Base-by-base conservation (phyloP, 2,888 invertebrate genomes). In the Tyria jacobaeae region DNA sequence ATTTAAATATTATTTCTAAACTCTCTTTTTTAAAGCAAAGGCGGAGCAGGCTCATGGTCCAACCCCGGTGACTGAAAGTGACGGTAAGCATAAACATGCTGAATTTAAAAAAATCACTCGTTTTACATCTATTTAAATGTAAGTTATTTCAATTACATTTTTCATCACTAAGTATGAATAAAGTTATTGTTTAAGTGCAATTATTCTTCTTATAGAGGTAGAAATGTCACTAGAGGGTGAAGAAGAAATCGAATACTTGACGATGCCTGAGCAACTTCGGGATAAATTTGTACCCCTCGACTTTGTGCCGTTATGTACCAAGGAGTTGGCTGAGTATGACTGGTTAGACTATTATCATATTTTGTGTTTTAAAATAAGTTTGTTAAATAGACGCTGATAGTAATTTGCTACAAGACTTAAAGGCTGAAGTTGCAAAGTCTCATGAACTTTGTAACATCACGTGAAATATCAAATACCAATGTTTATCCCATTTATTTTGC, bases 261-360 rank as follows among this genome's bases (percentile, higher is more conserved):
- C 67, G 1, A 88, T 88, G 85, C 93, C 93, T 0, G 90, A 91
- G 10, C 84, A 83, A 53, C 76, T 92, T 2, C 84, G 81, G 24
- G 92, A 92, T 68, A 91, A 90, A 66, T 92, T 93, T 57, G 73
- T 82, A 7, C 83, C 90, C 0, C 79, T 93, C 0, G 68, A 85
- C 48, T 93, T 89, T 58, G 58, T 92, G 12, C 84, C 89, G 0
- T 69, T 84, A 0, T 92, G 92, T 58, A 86, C 83, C 14, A 90
- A 84, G 54, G 91, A 90, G 39, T 73, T 63, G 15, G 71, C 59
- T 25, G 90, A 87, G 44, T 78, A 81, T 0, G 80, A 81, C 15
- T 73, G 81, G 90, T 90, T 58, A 69, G 64, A 54, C n/a, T n/a
- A n/a, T n/a, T n/a, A n/a, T n/a, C n/a, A n/a, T 25, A 17, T 35